A percentile compares a stretch with the other conserved stretches of the same genome.
Evolutionary conservation across 2,888 invertebrate species (phyloP).

Genomic region (Cryptocephalus moraei): DNA sequence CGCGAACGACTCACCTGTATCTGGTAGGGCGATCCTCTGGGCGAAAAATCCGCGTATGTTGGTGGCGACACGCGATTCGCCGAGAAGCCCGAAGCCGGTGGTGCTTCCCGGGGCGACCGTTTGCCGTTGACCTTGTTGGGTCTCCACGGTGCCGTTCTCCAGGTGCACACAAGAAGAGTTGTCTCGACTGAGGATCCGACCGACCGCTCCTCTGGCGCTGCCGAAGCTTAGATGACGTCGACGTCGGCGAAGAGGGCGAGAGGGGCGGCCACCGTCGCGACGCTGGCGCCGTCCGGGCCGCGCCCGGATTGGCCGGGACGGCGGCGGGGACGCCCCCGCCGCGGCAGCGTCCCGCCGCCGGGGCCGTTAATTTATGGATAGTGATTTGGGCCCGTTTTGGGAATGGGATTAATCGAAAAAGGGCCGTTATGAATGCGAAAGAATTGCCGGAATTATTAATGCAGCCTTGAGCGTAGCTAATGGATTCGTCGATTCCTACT

Average conservation of each 20-base stretch:
- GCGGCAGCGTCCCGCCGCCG: slow-evolving; percentile 30
- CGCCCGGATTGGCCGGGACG: slow-evolving; percentile 6
- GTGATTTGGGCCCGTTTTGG: slow-evolving; percentile 3
- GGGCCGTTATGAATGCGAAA: slow-evolving; percentile 7
- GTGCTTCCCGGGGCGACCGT: slow-evolving; percentile 33
- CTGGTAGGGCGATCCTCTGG: slow-evolving; percentile 58
- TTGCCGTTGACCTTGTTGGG: slow-evolving; percentile 26
- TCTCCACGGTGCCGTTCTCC: slow-evolving; percentile 38
- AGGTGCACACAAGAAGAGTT: slow-evolving; percentile 30
- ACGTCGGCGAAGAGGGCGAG: slow-evolving; percentile 27
- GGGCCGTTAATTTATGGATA: slow-evolving; percentile 15
- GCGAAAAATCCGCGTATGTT: slow-evolving; percentile 64
- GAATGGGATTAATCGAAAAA: slow-evolving; percentile 7
- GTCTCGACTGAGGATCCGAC: slow-evolving; percentile 14
- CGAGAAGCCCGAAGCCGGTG: slow-evolving; percentile 49
- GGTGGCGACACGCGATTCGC: slow-evolving; percentile 57
- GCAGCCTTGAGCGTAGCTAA: slow-evolving; percentile 4
- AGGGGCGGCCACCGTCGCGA: slow-evolving; percentile 19
- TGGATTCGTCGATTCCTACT: slow-evolving; percentile 1
- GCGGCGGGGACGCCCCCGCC: slow-evolving; percentile 1
- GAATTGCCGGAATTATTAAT: slow-evolving; percentile 4
- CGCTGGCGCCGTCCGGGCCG: slow-evolving; percentile 18
- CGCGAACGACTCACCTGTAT: slow-evolving; percentile 51
- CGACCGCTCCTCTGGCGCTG: slow-evolving; percentile 29
- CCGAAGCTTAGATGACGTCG: slow-evolving; percentile 36